Conservation (phyloP, 2,888 invertebrate species). For the Microctonus hyperodae region DNA sequence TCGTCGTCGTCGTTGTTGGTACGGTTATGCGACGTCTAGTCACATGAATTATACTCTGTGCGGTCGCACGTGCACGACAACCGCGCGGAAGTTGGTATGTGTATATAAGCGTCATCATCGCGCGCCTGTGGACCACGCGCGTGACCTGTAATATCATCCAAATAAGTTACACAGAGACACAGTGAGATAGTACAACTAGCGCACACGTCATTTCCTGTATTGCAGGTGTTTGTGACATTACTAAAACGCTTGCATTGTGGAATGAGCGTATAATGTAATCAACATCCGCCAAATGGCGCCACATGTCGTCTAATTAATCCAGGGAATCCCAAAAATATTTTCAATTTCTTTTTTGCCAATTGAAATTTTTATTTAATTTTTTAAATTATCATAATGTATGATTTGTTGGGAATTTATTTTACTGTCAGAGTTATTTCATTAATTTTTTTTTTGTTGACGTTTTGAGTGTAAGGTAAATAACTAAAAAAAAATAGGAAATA, state of each 20-base stretch:
- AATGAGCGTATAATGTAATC: not conserved
- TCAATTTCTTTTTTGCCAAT: no score
- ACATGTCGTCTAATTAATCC: not conserved
- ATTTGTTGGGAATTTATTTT: no score
- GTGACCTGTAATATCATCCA: not conserved
- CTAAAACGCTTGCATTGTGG: no score
- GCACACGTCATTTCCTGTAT: constrained; percentile 38
- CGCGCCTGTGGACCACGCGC: constrained; percentile 3
- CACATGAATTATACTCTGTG: constrained; percentile 29
- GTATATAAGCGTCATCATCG: constrained; percentile 8
- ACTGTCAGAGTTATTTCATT: no score
- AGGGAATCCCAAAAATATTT: no score
- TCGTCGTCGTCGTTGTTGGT: not conserved
- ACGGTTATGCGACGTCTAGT: constrained; percentile 20
- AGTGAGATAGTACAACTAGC: no score
- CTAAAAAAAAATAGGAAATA: no score
- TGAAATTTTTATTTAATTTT: no score
- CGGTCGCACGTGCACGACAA: constrained; percentile 18
- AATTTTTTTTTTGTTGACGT: no score
- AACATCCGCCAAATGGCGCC: not conserved
- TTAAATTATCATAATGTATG: no score
- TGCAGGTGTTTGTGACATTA: constrained; percentile 40
- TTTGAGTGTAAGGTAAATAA: no score
- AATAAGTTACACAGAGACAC: constrained; percentile 1
- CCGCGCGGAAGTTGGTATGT: constrained; percentile 2